Conservation (phyloP, 2,113 vertebrate genomes). For the Ibidorhyncha struthersii region DNA sequence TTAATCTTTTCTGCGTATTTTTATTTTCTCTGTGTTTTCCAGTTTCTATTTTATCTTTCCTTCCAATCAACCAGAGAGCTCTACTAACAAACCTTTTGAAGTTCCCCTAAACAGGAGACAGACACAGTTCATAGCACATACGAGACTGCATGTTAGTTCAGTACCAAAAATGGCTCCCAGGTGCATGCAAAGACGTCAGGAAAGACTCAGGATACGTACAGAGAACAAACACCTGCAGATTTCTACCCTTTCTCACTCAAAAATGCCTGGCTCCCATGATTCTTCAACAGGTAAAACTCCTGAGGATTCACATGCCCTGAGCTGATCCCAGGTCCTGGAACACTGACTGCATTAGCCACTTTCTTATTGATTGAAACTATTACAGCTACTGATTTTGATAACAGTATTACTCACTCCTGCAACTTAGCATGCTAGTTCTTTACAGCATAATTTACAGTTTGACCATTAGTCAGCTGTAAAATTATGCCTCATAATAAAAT, state of each 20-base stretch:
- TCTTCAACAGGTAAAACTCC: not conserved
- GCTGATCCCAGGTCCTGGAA: not conserved
- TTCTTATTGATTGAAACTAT: not conserved
- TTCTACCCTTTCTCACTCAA: not conserved
- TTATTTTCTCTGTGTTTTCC: not conserved
- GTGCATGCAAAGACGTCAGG: not conserved
- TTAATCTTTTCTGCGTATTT: not conserved
- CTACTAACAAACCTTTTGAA: not conserved
- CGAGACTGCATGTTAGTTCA: not conserved
- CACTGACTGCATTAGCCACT: not conserved
- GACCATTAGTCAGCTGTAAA: conserved; percentile 42
- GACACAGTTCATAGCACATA: not conserved
- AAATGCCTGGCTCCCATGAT: not conserved
- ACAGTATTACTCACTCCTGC: not conserved
- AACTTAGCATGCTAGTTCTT: not conserved
- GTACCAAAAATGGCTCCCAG: not conserved
- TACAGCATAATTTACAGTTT: conserved; percentile 1
- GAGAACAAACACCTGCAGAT: not conserved
- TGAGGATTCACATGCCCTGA: not conserved
- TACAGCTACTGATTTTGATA: not conserved
- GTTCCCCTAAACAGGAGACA: not conserved
- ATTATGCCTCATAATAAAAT: conserved; percentile 13
- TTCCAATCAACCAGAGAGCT: not conserved
- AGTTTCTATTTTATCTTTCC: not conserved
- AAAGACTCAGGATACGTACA: not conserved